These are phyloP conservation scores for Lithobius niger DNA, from an alignment of 1,140 invertebrate genomes.

Conservation along the genomic window DNA sequence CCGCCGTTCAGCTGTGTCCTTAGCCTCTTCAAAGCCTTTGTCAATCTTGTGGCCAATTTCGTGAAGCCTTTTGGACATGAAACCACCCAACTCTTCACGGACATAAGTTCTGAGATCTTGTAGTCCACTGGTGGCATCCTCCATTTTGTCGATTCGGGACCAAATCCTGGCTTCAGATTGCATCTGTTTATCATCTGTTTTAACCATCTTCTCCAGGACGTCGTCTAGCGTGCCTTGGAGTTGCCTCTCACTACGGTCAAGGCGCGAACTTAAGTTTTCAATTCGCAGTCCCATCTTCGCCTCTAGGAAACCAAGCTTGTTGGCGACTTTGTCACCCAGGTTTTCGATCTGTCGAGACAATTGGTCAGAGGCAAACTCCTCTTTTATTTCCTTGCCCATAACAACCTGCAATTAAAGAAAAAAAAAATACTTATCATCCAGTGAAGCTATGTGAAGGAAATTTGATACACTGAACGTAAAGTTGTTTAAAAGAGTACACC, in stretches of 20 bases:
- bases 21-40: conserved; percentile 6
- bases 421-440: too few relatives aligned
- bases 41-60: conserved; percentile 14
- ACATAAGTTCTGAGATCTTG: not conserved
- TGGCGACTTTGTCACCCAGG: conserved; percentile 30
- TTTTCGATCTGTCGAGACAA: conserved; percentile 24
- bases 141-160: conserved; percentile 13
- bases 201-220: conserved; percentile 16
- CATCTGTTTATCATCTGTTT: conserved; percentile 12
- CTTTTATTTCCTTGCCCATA: conserved; percentile 28
- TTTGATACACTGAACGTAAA: too few relatives aligned
- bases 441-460: too few relatives aligned
- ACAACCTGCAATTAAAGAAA: conserved; percentile 10
- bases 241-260: conserved; percentile 14
- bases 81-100: conserved; percentile 9
- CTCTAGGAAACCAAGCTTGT: conserved; percentile 30
- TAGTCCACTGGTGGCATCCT: conserved; percentile 5
- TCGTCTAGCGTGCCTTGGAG: conserved; percentile 14
- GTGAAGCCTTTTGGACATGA: conserved; percentile 1
- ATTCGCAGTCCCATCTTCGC: conserved; percentile 25
- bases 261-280: conserved; percentile 22
- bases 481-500: too few relatives aligned
- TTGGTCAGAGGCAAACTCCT: conserved; percentile 31
- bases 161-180: conserved; percentile 9
- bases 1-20: conserved; percentile 1